These are phyloP conservation scores for Gallinago nigripennis DNA, from an alignment of 2,797 vertebrate species.

Conservation along the genomic window DNA sequence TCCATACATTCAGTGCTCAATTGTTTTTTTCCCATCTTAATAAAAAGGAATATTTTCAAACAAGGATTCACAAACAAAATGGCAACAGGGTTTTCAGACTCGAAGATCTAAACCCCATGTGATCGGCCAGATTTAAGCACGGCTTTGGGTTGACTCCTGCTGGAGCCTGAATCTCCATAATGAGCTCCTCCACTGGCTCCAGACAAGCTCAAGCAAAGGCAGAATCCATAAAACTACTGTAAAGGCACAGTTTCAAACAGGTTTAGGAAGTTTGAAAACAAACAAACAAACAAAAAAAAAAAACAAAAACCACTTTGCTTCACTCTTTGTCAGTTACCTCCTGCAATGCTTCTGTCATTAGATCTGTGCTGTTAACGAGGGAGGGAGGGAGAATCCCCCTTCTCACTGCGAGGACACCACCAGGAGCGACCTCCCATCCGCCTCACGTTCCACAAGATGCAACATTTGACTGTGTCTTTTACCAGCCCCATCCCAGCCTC, in stretches of 20 bases:
- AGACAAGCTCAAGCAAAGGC: not conserved
- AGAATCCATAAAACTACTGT: not conserved
- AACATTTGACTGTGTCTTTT: not conserved
- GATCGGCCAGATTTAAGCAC: not conserved
- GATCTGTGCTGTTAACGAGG: not conserved
- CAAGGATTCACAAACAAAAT: not conserved
- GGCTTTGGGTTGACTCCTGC: not conserved
- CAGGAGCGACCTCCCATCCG: rapidly evolving
- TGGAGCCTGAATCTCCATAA: not conserved
- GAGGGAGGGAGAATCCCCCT: not conserved
- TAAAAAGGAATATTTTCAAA: not conserved
- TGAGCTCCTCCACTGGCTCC: not conserved
- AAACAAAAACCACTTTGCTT: not conserved
- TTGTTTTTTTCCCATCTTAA: not conserved
- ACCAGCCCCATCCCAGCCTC: not conserved
- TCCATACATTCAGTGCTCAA: not conserved
- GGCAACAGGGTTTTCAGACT: not conserved
- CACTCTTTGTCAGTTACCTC: not conserved
- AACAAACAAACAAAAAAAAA: not conserved
- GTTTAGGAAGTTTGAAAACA: not conserved
- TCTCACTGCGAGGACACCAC: not conserved
- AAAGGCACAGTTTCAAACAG: not conserved
- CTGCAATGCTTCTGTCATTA: not conserved
- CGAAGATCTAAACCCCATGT: not conserved
- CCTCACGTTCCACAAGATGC: not conserved